phyloP scores from a whole-genome alignment of 2,113 vertebrate genomes.

The Hippocampus mohnikei region DNA sequence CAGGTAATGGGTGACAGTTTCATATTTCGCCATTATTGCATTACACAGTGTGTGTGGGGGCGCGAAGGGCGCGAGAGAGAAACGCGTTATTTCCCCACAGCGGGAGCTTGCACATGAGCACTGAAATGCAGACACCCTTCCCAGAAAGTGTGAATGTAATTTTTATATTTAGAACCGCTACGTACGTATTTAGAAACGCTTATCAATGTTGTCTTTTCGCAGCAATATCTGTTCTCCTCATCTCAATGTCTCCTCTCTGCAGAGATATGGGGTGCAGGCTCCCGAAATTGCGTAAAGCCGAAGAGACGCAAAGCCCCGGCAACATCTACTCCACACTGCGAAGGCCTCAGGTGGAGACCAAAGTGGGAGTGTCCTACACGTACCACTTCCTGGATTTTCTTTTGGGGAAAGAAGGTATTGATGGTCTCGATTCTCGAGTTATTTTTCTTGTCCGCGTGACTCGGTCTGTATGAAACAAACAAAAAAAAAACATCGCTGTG shows the following conservation, averaged over 20 bases:
- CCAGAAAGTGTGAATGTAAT: conserved; percentile 40
- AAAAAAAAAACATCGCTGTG: conserved; percentile 9
- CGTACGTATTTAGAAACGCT: conserved; percentile 51
- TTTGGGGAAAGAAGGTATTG: conserved; percentile 82
- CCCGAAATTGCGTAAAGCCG: conserved; percentile 85
- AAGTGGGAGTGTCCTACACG: conserved; percentile 87
- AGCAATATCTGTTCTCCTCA: background rate
- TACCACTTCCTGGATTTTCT: conserved; percentile 94
- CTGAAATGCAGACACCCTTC: conserved; percentile 12
- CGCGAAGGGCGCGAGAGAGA: background rate
- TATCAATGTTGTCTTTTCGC: conserved; percentile 29
- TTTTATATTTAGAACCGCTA: conserved; percentile 54
- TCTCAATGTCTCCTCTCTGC: conserved; percentile 3
- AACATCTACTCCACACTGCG: conserved; percentile 96
- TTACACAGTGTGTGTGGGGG: background rate
- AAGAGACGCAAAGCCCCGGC: conserved; percentile 85
- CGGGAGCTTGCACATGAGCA: conserved; percentile 16
- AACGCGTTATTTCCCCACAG: conserved; percentile 30
- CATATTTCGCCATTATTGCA: conserved; percentile 40
- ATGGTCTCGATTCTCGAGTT: background rate
- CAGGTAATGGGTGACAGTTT: conserved; percentile 60
- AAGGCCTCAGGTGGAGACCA: conserved; percentile 92
- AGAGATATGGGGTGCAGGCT: conserved; percentile 88
- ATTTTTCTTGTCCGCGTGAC: background rate
- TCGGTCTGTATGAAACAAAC: conserved; percentile 1